Percentiles rank a stretch among this genome's conserved stretches.
phyloP scores from a whole-genome alignment of 2,113 vertebrate genomes.

The Sterna hirundo region DNA sequence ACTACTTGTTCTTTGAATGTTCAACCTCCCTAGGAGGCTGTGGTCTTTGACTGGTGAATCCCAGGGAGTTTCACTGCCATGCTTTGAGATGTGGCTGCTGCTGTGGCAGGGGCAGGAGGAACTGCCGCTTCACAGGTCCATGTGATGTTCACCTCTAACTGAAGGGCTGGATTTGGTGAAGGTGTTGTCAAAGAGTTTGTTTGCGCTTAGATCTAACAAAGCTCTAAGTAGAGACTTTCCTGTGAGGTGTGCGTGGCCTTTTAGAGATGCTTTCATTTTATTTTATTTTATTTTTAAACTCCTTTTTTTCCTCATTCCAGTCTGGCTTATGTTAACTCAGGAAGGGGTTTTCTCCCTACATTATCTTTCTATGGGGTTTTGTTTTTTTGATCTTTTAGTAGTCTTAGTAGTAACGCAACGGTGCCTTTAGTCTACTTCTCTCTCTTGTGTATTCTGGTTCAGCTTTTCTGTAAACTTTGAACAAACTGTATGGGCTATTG shows the following conservation, averaged over 20 bases:
- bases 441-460: neutral
- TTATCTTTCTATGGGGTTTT: neutral
- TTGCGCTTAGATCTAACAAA: neutral
- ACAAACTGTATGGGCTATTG: neutral
- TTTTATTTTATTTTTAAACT: neutral
- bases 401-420: neutral
- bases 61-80: rapidly evolving
- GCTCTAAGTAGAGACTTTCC: neutral
- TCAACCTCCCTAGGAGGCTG: neutral
- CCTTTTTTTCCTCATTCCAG: neutral
- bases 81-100: neutral
- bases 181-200: neutral
- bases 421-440: neutral
- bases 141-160: neutral
- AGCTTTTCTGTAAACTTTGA: neutral
- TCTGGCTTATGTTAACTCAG: neutral
- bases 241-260: neutral
- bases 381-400: neutral
- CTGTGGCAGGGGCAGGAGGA: neutral
- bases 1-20: neutral
- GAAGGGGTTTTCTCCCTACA: neutral
- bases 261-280: neutral
- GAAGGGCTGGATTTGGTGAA: neutral
- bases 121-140: rapidly evolving
- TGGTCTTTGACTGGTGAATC: neutral